These are phyloP conservation scores for Drosophila sturtevanti DNA, from an alignment of 1,140 invertebrate genomes.

Conservation along the genomic window DNA sequence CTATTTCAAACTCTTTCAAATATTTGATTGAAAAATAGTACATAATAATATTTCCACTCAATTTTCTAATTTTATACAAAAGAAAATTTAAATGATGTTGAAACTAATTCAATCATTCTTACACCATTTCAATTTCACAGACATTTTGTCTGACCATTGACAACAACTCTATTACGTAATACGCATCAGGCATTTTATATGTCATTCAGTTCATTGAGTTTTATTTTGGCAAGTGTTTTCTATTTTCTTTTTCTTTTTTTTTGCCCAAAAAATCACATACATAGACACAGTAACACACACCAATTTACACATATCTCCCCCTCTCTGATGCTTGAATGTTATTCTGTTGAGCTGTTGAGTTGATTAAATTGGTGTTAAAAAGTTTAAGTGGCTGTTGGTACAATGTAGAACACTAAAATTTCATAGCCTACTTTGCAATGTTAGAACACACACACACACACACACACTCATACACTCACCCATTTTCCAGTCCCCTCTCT, in stretches of 20 bases:
- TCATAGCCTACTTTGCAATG: slow-evolving; percentile 68
- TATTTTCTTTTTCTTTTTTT: slow-evolving; percentile 7
- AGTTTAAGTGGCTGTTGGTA: slow-evolving; percentile 74
- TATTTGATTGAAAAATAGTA: too few species aligned
- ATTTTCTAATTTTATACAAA: too few species aligned
- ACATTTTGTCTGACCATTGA: slow-evolving; percentile 29
- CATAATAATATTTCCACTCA: too few species aligned
- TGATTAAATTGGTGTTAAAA: slow-evolving; percentile 79
- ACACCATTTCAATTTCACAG: slow-evolving; percentile 3
- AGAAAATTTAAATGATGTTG: background rate
- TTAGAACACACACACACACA: background rate
- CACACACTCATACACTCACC: too few species aligned
- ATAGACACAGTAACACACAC: background rate
- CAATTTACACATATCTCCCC: slow-evolving; percentile 34
- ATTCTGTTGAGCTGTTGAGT: slow-evolving; percentile 45
- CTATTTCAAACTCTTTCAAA: too few species aligned
- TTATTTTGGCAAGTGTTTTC: background rate
- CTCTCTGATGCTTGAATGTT: background rate
- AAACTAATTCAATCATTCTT: slow-evolving; percentile 4
- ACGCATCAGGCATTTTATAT: slow-evolving; percentile 21
- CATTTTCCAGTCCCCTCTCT: too few species aligned
- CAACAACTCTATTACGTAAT: slow-evolving; percentile 40
- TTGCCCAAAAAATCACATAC: background rate
- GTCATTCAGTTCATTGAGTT: slow-evolving; percentile 44
- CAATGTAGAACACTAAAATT: slow-evolving; percentile 74